Base-by-base conservation (phyloP, 2,888 invertebrate species). In the Thereva nobilitata region DNA sequence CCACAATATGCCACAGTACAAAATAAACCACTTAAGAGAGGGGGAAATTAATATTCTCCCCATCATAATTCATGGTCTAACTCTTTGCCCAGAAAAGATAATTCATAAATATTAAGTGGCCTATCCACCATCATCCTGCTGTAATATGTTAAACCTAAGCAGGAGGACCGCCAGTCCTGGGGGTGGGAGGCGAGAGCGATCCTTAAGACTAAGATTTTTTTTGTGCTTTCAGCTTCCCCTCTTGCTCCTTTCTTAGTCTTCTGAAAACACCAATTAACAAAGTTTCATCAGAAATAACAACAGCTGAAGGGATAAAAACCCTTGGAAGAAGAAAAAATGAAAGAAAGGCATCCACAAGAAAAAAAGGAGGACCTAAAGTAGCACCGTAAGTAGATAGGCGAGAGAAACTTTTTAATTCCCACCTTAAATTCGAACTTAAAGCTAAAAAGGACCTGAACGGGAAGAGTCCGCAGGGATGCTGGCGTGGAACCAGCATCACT, bases 81-180 rank as follows among this genome's bases (percentile, higher is more conserved):
- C 53, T 64, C 64, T 52, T 56, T 64, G 64, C 54, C 41, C 52
- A 63, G 52, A 53, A 52, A 61, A 35, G 52, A 63, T 66, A 53
- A 68, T 64, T 67, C 55, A 67, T 67, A 68, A 67, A 68, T 64
- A 67, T 68, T 67, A 68, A 68, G 68, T 68, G 68, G 66, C 57
- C 66, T 54, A 66, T 68, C 63, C 56, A 44, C 66, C 64, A 56
- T 67, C 55, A 67, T 69, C 67, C 53, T 42, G 56, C 44, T 55
- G 59, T 64, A 67, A 67, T 67, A 59, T 67, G 55, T 67, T 64
- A 67, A 67, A 53, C 64, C 52, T 52, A 55, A 55, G 5, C 42
- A 40, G 41, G 23, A 34, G 41, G 4, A 8, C 47, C 9, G 10
- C n/a, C 12, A 12, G 8, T 10, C 5, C 6, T n/a, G 40, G 9